Conservation (phyloP, 2,888 invertebrate genomes). For the Esperia sulphurella region DNA sequence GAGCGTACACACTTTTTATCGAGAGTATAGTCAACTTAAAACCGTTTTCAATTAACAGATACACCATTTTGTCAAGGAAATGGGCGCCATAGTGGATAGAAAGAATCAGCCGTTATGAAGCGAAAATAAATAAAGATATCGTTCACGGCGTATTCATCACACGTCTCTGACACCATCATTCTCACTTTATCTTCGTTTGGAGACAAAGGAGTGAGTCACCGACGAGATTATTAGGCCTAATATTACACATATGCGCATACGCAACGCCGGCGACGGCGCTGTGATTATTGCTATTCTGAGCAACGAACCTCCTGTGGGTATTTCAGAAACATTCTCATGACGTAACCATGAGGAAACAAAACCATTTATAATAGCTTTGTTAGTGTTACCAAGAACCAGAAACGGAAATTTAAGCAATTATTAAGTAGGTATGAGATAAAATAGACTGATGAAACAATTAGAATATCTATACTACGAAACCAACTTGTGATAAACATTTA, state of each 20-base stretch:
- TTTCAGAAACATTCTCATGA: slow-evolving; percentile 33
- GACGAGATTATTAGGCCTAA: slow-evolving; percentile 56
- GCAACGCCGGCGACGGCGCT: slow-evolving; percentile 24
- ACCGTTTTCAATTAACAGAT: slow-evolving; percentile 1
- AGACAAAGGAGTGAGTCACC: slow-evolving; percentile 68
- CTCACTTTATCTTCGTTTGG: slow-evolving; percentile 26
- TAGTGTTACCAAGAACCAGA: background rate
- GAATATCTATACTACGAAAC: background rate
- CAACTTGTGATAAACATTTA: no score
- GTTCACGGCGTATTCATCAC: slow-evolving; percentile 31
- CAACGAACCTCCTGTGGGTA: slow-evolving; percentile 31
- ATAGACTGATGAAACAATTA: background rate
- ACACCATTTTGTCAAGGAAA: background rate
- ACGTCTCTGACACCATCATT: slow-evolving; percentile 26
- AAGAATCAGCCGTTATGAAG: background rate
- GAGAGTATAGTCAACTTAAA: slow-evolving; percentile 37
- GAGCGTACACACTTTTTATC: slow-evolving; percentile 48
- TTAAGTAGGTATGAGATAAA: background rate
- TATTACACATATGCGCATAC: slow-evolving; percentile 40
- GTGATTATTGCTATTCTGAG: slow-evolving; percentile 42
- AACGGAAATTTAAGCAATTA: background rate
- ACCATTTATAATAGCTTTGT: background rate
- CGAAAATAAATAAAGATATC: background rate
- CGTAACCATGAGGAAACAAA: slow-evolving; percentile 30
- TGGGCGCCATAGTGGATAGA: background rate